Base-by-base conservation (phyloP, 53 echinoderm and acorn worm species). In the Astropecten irregularis region DNA sequence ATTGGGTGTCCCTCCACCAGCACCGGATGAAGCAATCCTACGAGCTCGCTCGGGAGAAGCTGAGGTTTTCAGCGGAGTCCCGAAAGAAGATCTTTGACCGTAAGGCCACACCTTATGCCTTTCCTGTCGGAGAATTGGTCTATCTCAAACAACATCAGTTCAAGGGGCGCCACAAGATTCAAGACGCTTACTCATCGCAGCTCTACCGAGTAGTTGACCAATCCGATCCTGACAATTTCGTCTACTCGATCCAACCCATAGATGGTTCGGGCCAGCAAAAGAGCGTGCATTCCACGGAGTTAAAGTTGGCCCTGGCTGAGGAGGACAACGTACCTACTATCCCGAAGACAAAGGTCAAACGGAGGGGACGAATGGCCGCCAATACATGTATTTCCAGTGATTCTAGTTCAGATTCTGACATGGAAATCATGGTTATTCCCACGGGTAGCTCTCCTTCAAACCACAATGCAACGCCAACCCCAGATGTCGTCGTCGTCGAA, bases 141-240 rank as follows among this genome's bases (percentile, higher is more conserved):
- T 69, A 69, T 29, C 47, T 42, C 0, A 69, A 69, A 48, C 69
- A 48, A 47, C 69, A 69, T n/a, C 38, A 66, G 40, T 66, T 66
- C 21, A 37, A 35, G 30, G 67, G 67, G 14, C 67, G 67, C 8
- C 69, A 69, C 28, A 44, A 69, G 48, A 69, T 69, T 27, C 69
- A 69, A 25, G 48, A 69, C 19, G 28, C 48, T 3, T 69, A 69
- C 16, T 44, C 48, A 46, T 28, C 47, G 15, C 47, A 47, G 27
- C 49, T 46, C 22, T 48, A 69, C 28, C 35, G 16, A 69, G 23
- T 69, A 0, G 19, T 69, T 9, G 69, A 48, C 9, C 46, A 47
- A 46, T 48, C 69, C 26, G 60, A 59, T 59, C 60, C 60, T 3
- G 60, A 30, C 22, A 59, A 59, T 28, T 59, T 59, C 14, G 60